Evolutionary conservation across 2,888 invertebrate genomes (phyloP), one percentile per base, ranked within the genome.

Genomic region (Erebia epiphron): DNA sequence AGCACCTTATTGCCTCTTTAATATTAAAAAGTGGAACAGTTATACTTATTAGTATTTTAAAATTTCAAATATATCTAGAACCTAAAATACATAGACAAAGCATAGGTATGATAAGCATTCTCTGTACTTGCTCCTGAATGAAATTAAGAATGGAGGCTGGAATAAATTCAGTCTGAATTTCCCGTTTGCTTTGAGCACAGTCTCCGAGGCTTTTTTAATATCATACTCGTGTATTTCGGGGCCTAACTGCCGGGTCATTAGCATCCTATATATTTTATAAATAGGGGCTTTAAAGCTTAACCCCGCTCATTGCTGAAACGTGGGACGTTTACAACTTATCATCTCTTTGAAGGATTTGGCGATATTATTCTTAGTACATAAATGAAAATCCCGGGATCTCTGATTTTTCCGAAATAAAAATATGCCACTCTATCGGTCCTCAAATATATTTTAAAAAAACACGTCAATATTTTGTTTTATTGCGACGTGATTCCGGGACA

Each of bases 281-380:
- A 56, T 54, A 70, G 54, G 54, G 54, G 26, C 57, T 57, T 58
- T 52, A 50, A 49, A 60, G 60, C 50, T 66, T 66, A 56, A 56
- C 18, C 43, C 65, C 18, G 56, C 16, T 21, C 14, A 56, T 16
- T 18, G 18, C 56, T 43, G 10, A 56, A 56, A 9, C n/a, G 18
- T 18, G 8, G 54, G 13, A 4, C 11, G 13, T 18, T 54, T 65
- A 18, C 41, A 21, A 56, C 21, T 18, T 13, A 18, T 54, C n/a
- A 65, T 65, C 54, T 41, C 65, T 66, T 66, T 66, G 43, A 56
- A 66, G 43, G 18, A 14, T 66, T 43, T 54, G 14, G 18, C 21
- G 43, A 16, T 61, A 61, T 41, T 26, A 35, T 58, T 43, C n/a
- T n/a, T 50, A 50, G 1, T n/a, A 7, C 2, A 46, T 50, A 14